These are phyloP conservation scores for Craniophora ligustri DNA, from an alignment of 2,888 invertebrate species.

Conservation along the genomic window DNA sequence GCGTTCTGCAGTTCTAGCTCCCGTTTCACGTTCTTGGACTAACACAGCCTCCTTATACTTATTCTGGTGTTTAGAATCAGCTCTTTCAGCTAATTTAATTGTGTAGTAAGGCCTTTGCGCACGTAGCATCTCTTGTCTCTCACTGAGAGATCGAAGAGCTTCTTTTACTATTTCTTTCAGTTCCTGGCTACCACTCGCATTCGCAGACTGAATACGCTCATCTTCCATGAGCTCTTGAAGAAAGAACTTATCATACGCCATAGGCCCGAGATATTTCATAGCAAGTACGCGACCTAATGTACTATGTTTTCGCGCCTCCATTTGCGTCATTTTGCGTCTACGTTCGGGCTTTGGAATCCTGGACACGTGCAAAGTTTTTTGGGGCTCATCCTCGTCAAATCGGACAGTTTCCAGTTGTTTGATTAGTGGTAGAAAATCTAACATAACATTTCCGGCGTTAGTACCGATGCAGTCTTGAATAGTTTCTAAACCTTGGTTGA, in stretches of 20 bases:
- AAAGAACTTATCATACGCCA: slow-evolving; percentile 85
- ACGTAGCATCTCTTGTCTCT: slow-evolving; percentile 82
- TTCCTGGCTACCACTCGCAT: slow-evolving; percentile 71
- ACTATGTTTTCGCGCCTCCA: slow-evolving; percentile 77
- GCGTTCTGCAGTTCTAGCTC: slow-evolving; percentile 76
- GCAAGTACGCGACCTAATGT: slow-evolving; percentile 80
- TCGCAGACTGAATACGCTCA: slow-evolving; percentile 76
- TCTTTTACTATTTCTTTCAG: slow-evolving; percentile 69
- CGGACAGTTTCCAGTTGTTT: slow-evolving; percentile 71
- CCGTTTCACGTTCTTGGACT: slow-evolving; percentile 75
- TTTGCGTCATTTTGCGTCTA: slow-evolving; percentile 78
- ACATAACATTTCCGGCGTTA: slow-evolving; percentile 81
- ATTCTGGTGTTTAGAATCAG: slow-evolving; percentile 78
- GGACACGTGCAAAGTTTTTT: slow-evolving; percentile 69
- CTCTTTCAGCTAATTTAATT: slow-evolving; percentile 79
- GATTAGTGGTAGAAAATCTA: slow-evolving; percentile 81
- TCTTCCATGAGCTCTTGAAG: slow-evolving; percentile 75
- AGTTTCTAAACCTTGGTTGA: slow-evolving; percentile 82
- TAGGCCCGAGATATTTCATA: slow-evolving; percentile 84
- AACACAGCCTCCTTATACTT: slow-evolving; percentile 76
- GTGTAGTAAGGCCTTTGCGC: slow-evolving; percentile 83
- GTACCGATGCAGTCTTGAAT: slow-evolving; percentile 83
- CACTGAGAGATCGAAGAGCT: slow-evolving; percentile 74
- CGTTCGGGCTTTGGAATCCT: slow-evolving; percentile 75
- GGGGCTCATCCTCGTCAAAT: slow-evolving; percentile 64